A percentile compares a stretch with the other conserved stretches of the same genome.
These are phyloP conservation scores for Gallinago jamesoni DNA, from an alignment of 2,113 vertebrate genomes.

Conservation along the genomic window DNA sequence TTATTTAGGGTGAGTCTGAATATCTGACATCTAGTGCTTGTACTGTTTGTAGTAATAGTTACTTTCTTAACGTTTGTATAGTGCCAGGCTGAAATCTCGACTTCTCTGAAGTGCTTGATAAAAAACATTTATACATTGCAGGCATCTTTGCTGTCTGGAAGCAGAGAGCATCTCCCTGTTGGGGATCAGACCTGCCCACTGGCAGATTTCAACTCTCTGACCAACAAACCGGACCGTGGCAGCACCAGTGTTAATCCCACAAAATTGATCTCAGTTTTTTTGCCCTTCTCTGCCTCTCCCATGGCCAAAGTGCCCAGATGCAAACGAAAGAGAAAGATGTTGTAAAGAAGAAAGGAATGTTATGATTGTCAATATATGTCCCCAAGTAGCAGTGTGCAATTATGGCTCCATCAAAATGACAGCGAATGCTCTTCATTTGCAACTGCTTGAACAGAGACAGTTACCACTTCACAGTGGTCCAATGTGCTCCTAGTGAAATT, in stretches of 20 bases:
- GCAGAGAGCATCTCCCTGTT: neutral
- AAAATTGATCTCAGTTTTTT: neutral
- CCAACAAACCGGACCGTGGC: fast-evolving
- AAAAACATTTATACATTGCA: neutral
- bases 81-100: neutral
- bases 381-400: neutral
- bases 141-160: neutral
- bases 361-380: neutral
- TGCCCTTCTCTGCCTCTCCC: neutral
- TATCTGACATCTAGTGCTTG: neutral
- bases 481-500: neutral
- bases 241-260: neutral
- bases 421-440: neutral
- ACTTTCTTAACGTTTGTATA: neutral
- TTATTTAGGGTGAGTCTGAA: neutral
- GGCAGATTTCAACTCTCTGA: neutral
- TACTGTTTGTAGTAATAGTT: neutral
- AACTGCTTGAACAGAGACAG: neutral
- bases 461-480: neutral
- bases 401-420: neutral
- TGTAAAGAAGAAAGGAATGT: neutral
- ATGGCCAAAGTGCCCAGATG: neutral
- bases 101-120: neutral
- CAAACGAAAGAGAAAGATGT: neutral
- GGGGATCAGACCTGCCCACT: neutral